phyloP scores from a whole-genome alignment of 2,888 invertebrate species.

The Allolobophora icterica region DNA sequence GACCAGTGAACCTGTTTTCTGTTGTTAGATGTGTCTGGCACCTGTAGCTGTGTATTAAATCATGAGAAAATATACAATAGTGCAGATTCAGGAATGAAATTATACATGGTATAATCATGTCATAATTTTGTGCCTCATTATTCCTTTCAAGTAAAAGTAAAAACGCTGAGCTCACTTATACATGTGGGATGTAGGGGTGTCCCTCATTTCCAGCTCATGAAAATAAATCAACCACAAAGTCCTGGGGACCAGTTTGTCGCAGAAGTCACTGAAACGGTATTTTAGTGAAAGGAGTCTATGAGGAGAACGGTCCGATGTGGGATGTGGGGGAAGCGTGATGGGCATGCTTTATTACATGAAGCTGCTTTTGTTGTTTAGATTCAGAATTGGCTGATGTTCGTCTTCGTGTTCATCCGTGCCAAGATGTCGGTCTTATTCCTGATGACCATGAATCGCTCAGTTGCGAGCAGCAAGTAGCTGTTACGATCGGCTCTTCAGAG shows the following conservation, averaged over 20 bases:
- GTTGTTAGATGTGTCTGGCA: background rate
- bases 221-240: background rate
- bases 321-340: background rate
- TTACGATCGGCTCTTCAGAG: background rate
- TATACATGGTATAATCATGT: too few relatives aligned
- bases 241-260: background rate
- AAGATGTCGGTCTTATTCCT: background rate
- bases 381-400: conserved; percentile 1
- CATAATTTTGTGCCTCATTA: background rate
- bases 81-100: background rate
- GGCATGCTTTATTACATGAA: background rate
- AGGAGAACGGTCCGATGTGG: background rate
- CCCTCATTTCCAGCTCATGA: background rate
- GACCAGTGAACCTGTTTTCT: background rate
- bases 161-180: background rate
- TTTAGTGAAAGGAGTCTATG: background rate
- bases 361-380: background rate
- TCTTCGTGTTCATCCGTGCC: conserved; percentile 1
- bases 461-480: background rate
- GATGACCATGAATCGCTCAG: background rate
- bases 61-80: background rate
- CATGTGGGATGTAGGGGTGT: background rate
- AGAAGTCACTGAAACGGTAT: background rate
- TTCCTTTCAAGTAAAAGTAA: background rate
- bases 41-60: background rate